These are phyloP conservation scores for Drosophila infuscata DNA, from an alignment of 2,888 invertebrate genomes.

Conservation along the genomic window DNA sequence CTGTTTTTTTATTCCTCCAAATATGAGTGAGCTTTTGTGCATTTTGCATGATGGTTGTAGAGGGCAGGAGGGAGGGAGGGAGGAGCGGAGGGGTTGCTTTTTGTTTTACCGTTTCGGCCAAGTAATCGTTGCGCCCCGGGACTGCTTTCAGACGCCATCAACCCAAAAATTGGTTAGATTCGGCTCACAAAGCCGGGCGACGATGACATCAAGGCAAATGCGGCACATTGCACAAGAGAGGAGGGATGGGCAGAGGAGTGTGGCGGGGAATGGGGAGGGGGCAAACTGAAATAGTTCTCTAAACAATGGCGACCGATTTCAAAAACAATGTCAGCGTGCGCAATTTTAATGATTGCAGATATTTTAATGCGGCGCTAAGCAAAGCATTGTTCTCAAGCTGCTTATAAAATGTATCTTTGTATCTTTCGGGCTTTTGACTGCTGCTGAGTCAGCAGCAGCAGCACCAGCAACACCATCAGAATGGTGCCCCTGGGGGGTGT, in stretches of 20 bases:
- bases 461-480: not conserved
- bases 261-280: constrained; percentile 16
- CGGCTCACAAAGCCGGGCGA: constrained; percentile 48
- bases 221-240: constrained; percentile 11
- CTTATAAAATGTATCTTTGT: constrained; percentile 43
- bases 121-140: constrained; percentile 19
- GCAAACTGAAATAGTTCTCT: constrained; percentile 37
- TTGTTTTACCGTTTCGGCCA: constrained; percentile 48
- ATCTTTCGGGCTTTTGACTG: constrained; percentile 21
- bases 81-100: constrained; percentile 12
- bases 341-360: constrained; percentile 82
- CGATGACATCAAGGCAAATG: constrained; percentile 35
- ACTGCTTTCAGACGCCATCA: constrained; percentile 45
- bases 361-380: constrained; percentile 80
- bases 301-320: constrained; percentile 68
- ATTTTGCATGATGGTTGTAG: constrained; percentile 17
- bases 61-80: accelerated
- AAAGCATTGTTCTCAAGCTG: constrained; percentile 73
- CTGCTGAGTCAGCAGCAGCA: constrained; percentile 42
- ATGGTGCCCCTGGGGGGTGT: constrained; percentile 14
- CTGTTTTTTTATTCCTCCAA: not conserved
- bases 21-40: constrained; percentile 38
- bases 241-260: not conserved
- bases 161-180: constrained; percentile 62
- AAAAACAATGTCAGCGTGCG: constrained; percentile 79